phyloP scores from a whole-genome alignment of 1,140 invertebrate species.

The Meloidogyne hapla region DNA sequence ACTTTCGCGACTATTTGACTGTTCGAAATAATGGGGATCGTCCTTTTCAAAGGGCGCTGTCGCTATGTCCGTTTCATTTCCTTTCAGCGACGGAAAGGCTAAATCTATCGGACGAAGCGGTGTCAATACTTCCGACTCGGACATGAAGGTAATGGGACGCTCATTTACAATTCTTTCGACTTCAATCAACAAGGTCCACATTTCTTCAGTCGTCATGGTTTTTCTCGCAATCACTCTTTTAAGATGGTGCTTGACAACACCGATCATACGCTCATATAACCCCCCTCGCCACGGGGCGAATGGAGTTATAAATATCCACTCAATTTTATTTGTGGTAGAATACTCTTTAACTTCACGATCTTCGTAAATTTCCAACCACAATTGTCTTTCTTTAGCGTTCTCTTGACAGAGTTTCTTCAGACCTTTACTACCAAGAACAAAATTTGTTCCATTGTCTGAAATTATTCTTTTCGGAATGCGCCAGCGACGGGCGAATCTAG shows the following conservation, averaged over 20 bases:
- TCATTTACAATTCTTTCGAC: neutral
- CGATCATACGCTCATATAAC: neutral
- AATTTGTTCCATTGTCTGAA: too few species aligned
- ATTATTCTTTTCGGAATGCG: too few species aligned
- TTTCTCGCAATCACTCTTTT: neutral
- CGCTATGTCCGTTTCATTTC: neutral
- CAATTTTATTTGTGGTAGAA: neutral
- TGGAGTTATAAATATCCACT: neutral
- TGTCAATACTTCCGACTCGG: neutral
- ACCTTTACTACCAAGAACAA: too few species aligned
- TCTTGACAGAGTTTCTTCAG: too few species aligned
- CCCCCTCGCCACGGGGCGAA: constrained; percentile 10
- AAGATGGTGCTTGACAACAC: neutral
- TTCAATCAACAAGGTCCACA: neutral
- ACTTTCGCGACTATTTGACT: neutral
- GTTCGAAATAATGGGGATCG: neutral
- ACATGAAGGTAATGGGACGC: neutral
- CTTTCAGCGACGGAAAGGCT: neutral
- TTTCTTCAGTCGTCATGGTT: neutral
- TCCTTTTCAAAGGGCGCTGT: neutral
- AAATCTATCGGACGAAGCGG: neutral
- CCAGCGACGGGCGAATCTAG: too few species aligned
- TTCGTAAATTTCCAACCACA: too few species aligned
- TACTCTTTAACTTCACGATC: neutral
- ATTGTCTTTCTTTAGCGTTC: too few species aligned